Base-by-base conservation (phyloP, 1,140 invertebrate species). In the Drosophila nigrodunni region DNA sequence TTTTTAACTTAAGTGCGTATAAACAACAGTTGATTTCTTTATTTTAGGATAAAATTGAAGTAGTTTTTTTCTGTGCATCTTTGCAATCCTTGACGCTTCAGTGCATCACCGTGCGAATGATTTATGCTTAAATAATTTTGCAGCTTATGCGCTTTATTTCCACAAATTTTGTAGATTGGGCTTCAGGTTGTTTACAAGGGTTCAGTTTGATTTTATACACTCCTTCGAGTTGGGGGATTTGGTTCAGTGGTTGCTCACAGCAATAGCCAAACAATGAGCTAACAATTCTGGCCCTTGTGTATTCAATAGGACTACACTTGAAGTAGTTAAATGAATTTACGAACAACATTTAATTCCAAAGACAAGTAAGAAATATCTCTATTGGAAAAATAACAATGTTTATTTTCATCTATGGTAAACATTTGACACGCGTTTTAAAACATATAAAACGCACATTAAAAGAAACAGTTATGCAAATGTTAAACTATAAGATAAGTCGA, bases 61-160 rank as follows among this genome's bases (percentile, higher is more conserved):
- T 30, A 30, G 25, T 30, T 30, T 30, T 5, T 30, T 30, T 30
- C 25, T 30, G 21, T 69, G 52, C 30, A 35, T 64, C 7, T 21
- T 21, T 64, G 66, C 73, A 71, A 75, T 64, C 68, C 77, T 61
- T 77, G 74, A 41, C 68, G 67, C 67, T 70, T 77, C 61, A 25
- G 54, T 76, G 69, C 58, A 47, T 50, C 65, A 46, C 54, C 35
- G 54, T 67, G 67, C 60, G 58, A 61, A 43, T 68, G 75, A 82
- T 39, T 82, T 62, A 73, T 80, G 76, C 21, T 44, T 71, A 82
- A 78, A 78, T 70, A 41, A 79, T 66, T 78, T 52, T 39, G 34
- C 44, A 60, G 37, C 47, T 70, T 61, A 47, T 47, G 30, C 39
- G 62, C 46, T 54, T 67, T 67, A 37, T 69, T 67, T 67, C 43